These are phyloP conservation scores for Papilio gigon DNA, from an alignment of 2,888 invertebrate species.

Conservation along the genomic window DNA sequence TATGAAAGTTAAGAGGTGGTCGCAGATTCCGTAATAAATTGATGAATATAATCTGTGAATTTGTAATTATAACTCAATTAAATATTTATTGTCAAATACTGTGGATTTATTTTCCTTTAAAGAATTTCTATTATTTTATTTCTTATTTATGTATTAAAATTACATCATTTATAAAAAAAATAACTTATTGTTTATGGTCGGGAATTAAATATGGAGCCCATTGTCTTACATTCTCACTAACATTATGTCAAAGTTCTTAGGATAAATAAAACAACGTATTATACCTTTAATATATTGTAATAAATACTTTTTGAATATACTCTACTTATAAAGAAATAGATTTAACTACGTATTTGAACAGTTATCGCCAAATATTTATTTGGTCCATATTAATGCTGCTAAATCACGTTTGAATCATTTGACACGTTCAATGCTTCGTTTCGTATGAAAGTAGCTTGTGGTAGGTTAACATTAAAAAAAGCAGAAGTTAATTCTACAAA, in stretches of 20 bases:
- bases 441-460: too few relatives aligned
- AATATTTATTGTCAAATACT: constrained; percentile 9
- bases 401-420: background rate
- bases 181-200: too few relatives aligned
- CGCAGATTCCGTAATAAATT: background rate
- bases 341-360: constrained; percentile 36
- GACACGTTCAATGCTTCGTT: too few relatives aligned
- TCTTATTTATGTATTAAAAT: background rate
- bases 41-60: background rate
- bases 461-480: background rate
- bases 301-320: constrained; percentile 29
- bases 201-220: too few relatives aligned
- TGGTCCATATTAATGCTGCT: constrained; percentile 41
- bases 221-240: too few relatives aligned
- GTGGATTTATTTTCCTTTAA: constrained; percentile 20
- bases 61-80: background rate
- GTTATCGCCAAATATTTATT: constrained; percentile 41
- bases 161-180: too few relatives aligned
- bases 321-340: constrained; percentile 19
- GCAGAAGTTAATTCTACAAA: background rate
- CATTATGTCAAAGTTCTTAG: background rate
- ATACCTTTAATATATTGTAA: constrained; percentile 25
- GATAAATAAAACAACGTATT: constrained; percentile 15
- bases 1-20: constrained; percentile 48
- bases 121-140: background rate